Evolutionary conservation across 1,140 invertebrate genomes (phyloP).

Genomic region (Andrena cerasifolii): DNA sequence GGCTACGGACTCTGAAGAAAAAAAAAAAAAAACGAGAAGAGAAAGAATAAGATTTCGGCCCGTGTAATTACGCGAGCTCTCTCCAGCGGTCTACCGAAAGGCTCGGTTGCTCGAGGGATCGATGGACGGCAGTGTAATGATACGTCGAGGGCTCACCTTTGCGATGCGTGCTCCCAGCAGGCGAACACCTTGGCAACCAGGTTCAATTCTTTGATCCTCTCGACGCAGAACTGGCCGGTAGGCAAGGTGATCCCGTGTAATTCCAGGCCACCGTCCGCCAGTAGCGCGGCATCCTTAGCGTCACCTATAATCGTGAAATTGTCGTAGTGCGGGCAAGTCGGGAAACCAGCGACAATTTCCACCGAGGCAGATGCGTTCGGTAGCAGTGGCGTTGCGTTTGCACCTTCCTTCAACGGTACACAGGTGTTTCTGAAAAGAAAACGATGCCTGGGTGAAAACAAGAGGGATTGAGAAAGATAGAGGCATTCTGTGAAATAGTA

Average conservation of each 20-base stretch:
- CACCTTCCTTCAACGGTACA: conserved; percentile 70
- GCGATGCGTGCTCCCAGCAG: conserved; percentile 83
- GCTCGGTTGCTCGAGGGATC: too few relatives aligned
- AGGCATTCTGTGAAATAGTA: too few relatives aligned
- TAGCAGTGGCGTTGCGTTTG: conserved; percentile 75
- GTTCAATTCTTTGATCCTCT: conserved; percentile 82
- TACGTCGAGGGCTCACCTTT: conserved; percentile 66
- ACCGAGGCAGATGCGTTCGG: conserved; percentile 70
- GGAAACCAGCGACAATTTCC: conserved; percentile 81
- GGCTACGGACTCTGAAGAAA: too few relatives aligned
- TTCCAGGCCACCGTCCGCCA: conserved; percentile 79
- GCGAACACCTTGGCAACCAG: conserved; percentile 84
- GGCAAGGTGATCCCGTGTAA: conserved; percentile 81
- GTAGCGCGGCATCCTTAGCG: conserved; percentile 77
- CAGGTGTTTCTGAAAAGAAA: conserved; percentile 77
- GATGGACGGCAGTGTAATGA: too few relatives aligned
- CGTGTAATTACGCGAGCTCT: neutral
- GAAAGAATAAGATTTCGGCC: conserved; percentile 31
- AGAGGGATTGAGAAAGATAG: too few relatives aligned
- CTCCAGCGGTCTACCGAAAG: too few relatives aligned
- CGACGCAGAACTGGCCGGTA: conserved; percentile 85
- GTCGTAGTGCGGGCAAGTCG: conserved; percentile 78
- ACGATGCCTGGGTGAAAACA: too few relatives aligned
- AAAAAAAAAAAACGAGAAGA: conserved; percentile 3
- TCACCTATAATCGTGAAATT: conserved; percentile 82